Conservation (phyloP, 2,113 vertebrate species). For the Platysteira castanea region DNA sequence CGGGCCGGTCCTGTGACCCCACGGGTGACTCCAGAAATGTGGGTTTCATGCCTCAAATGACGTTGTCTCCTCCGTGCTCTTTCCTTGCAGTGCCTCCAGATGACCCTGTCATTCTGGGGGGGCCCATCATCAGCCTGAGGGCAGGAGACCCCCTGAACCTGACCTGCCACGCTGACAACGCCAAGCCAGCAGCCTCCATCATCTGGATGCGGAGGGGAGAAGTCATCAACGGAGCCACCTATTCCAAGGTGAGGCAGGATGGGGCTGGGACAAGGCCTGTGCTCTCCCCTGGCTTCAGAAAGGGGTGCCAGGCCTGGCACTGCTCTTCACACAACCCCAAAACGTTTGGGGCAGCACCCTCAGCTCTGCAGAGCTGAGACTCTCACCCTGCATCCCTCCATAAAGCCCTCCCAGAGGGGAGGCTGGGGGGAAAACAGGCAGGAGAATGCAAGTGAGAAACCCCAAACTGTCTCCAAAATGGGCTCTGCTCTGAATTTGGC, state of each 20-base stretch:
- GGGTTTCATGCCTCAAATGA: neutral
- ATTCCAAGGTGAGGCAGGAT: slow-evolving; percentile 89
- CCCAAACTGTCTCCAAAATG: neutral
- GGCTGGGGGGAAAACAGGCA: neutral
- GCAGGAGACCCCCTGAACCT: slow-evolving; percentile 94
- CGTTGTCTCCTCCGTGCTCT: neutral
- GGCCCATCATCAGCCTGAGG: slow-evolving; percentile 90
- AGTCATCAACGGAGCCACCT: slow-evolving; percentile 93
- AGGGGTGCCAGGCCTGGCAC: neutral
- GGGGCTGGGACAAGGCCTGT: neutral
- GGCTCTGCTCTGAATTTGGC: neutral
- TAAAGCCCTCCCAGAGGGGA: rapidly evolving
- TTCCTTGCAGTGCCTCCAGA: slow-evolving; percentile 88
- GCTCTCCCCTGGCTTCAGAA: neutral
- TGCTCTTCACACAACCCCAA: neutral
- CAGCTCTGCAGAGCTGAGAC: neutral
- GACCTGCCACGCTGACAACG: slow-evolving; percentile 94
- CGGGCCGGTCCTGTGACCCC: neutral
- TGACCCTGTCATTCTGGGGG: slow-evolving; percentile 90
- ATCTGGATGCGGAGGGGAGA: slow-evolving; percentile 92
- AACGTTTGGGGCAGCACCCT: neutral
- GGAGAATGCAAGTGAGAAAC: neutral
- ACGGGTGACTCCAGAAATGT: neutral
- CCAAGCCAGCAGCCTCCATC: slow-evolving; percentile 95
- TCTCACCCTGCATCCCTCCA: neutral